Evolutionary conservation across 2,797 vertebrate species (phyloP).

Genomic region (Heteromormyrus szaboi): DNA sequence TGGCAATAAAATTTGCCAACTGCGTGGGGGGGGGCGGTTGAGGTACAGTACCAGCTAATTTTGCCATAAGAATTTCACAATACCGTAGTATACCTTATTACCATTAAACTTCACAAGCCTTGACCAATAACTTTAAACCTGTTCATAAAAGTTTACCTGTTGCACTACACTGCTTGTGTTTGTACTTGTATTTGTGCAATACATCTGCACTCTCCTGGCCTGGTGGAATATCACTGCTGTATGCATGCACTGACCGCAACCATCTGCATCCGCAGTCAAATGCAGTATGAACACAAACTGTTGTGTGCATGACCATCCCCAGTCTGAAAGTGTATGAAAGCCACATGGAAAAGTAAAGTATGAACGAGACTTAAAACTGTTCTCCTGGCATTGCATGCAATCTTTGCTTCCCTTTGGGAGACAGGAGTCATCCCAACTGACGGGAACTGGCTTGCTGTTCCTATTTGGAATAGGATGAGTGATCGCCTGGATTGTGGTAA

Average conservation of each 20-base stretch:
- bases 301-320: neutral
- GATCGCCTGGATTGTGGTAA: neutral
- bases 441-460: neutral
- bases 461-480: neutral
- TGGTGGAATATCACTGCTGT: neutral
- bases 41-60: neutral
- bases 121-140: neutral
- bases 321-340: neutral
- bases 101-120: neutral
- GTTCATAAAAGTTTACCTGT: neutral
- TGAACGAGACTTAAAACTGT: neutral
- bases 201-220: neutral
- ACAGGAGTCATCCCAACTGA: neutral
- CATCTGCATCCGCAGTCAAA: neutral
- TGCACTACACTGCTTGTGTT: neutral
- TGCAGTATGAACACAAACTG: neutral
- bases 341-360: neutral
- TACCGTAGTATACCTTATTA: neutral
- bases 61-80: neutral
- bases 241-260: neutral
- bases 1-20: neutral
- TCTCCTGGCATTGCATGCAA: neutral
- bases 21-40: no score
- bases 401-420: neutral
- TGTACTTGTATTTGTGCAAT: neutral